Percentiles rank a stretch among this genome's conserved stretches.
These are phyloP conservation scores for Phoeniculus purpureus DNA, from an alignment of 2,797 vertebrate species.

Conservation along the genomic window DNA sequence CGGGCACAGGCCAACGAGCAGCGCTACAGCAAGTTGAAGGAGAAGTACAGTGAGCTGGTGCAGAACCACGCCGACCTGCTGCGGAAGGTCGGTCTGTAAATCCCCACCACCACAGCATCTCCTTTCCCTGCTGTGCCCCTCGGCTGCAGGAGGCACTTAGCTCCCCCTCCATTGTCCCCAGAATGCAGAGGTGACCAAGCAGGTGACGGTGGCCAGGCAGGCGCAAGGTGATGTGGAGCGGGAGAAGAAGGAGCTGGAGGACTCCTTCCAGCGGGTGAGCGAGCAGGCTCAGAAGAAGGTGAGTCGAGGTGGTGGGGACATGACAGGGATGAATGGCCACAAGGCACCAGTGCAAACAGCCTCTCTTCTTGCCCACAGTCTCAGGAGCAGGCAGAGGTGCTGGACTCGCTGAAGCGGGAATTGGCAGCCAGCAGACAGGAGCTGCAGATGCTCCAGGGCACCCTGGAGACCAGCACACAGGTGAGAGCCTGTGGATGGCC, in stretches of 20 bases:
- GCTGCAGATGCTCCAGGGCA: conserved; percentile 83
- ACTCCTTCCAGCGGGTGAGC: conserved; percentile 85
- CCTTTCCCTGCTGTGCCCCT: accelerated
- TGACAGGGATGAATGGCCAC: accelerated
- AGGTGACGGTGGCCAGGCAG: conserved; percentile 88
- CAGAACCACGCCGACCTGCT: conserved; percentile 95
- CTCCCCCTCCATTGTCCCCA: conserved; percentile 24
- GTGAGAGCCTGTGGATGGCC: conserved; percentile 59
- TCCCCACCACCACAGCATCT: neutral
- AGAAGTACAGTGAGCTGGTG: conserved; percentile 95
- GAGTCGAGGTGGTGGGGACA: neutral
- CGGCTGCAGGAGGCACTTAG: accelerated
- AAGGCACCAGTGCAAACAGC: accelerated
- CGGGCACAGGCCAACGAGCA: conserved; percentile 96
- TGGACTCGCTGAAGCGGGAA: conserved; percentile 88
- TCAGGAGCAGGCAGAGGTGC: conserved; percentile 85
- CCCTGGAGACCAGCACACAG: conserved; percentile 83
- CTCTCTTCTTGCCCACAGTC: conserved; percentile 77
- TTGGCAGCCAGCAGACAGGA: conserved; percentile 85
- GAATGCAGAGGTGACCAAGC: conserved; percentile 96
- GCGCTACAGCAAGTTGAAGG: conserved; percentile 96
- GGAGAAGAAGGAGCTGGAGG: conserved; percentile 89
- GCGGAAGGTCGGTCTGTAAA: conserved; percentile 84
- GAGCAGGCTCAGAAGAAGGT: conserved; percentile 88
- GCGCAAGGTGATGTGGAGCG: conserved; percentile 89